Percentiles rank a stretch among this genome's conserved stretches.
Evolutionary conservation across 2,888 invertebrate genomes (phyloP).

Genomic region (Ormia ochracea): DNA sequence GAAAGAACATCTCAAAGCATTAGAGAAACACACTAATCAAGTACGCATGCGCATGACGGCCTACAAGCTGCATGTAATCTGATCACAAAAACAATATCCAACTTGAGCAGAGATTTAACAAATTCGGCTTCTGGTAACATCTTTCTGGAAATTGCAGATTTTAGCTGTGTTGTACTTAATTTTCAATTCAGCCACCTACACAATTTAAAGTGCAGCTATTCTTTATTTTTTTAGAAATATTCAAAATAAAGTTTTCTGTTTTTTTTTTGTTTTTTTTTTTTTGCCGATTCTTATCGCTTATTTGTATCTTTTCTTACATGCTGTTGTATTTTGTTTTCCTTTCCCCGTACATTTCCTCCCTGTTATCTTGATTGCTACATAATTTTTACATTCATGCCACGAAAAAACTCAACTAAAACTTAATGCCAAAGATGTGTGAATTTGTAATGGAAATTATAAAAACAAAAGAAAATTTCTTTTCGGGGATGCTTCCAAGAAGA

Average conservation of each 20-base stretch:
- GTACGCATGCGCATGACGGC: no score
- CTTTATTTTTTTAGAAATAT: constrained; percentile 27
- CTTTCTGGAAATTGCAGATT: neutral
- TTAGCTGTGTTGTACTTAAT: neutral
- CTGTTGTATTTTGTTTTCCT: constrained; percentile 40
- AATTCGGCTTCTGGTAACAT: no score
- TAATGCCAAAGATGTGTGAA: neutral
- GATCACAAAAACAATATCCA: no score
- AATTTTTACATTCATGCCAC: constrained; percentile 7
- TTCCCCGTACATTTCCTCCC: constrained; percentile 32
- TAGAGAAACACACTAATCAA: no score
- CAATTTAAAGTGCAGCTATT: constrained; percentile 27
- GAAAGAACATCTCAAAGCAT: no score
- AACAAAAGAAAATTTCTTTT: neutral
- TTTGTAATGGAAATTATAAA: constrained; percentile 5
- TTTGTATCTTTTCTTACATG: constrained; percentile 45
- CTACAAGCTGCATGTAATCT: no score
- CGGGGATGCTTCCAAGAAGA: neutral
- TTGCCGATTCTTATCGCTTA: constrained; percentile 43
- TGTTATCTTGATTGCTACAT: neutral
- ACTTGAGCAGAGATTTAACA: no score
- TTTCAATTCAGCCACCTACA: neutral
- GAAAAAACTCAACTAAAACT: neutral
- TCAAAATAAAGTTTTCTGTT: constrained; percentile 10
- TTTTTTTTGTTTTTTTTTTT: no score